Evolutionary conservation across 1,140 invertebrate species (phyloP), one percentile per base, ranked within the genome.

Genomic region (Pissodes strobi): DNA sequence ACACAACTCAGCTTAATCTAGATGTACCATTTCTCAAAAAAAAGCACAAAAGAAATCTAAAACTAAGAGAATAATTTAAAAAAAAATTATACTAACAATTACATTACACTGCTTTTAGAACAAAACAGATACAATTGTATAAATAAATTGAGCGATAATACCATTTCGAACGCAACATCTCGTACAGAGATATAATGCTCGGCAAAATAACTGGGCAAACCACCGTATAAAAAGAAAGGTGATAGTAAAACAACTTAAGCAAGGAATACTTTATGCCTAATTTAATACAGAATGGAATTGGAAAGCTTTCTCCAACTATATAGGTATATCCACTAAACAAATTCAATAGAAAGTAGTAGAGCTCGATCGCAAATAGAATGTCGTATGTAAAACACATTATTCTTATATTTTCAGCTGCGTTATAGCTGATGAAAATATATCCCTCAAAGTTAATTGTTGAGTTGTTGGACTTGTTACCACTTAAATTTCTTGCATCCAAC

Each of bases 211-310:
- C 12, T 45, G 15, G 12, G 38, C 22, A 9, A 17, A 17, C n/a
- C 12, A 34, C n/a, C 25, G 18, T 27, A 59, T 25, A 22, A 37
- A 59, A 59, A 25, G 43, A 59, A 57, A 59, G 56, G 56, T 37
- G 56, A 59, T 59, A 59, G 56, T 57, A 57, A 25, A 57, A 18
- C 39, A 38, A 21, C 22, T 34, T 48, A 13, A 34, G 27, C 25
- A 37, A 48, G 27, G 56, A 48, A 48, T 59, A 37, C 43, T 59
- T 59, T 59, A 59, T 59, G 56, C 21, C 49, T 43, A 61, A 61
- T 61, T 61, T 61, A 61, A 61, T 52, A 39, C 59, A 25, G 46
- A 51, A 21, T 52, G 59, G 48, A n/a, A n/a, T n/a, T n/a, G n/a
- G n/a, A 60, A 60, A 61, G 59, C 59, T 61, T 61, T 51, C 59